phyloP scores from a whole-genome alignment of 2,113 vertebrate genomes.

The Toxostoma redivivum region DNA sequence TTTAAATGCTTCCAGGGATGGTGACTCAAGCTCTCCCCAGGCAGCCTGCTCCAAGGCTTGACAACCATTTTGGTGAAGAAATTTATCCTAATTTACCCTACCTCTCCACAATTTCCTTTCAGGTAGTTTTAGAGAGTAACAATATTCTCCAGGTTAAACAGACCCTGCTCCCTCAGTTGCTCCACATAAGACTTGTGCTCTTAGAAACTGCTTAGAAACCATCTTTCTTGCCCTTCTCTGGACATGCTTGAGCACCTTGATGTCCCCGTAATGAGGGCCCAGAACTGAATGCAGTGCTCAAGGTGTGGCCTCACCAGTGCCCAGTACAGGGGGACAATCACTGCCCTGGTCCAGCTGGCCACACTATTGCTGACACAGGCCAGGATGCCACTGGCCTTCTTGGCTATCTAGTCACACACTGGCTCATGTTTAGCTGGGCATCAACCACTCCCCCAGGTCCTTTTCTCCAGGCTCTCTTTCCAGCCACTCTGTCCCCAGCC shows the following conservation, averaged over 20 bases:
- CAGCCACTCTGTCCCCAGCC: background rate
- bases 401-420: fast-evolving
- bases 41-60: background rate
- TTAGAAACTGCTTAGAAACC: background rate
- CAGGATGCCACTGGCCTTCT: background rate
- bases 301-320: background rate
- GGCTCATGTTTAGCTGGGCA: background rate
- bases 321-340: fast-evolving
- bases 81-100: background rate
- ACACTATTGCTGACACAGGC: background rate
- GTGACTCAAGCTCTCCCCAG: background rate
- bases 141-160: background rate
- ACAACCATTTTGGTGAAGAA: background rate
- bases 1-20: background rate
- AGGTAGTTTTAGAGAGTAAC: background rate
- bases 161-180: background rate
- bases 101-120: background rate
- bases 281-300: background rate
- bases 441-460: background rate
- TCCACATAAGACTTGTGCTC: background rate
- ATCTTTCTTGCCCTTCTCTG: background rate
- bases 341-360: background rate
- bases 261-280: background rate
- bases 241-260: fast-evolving
- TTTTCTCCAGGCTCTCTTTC: background rate